Conservation (phyloP, 2,797 vertebrate species). For the Pseudopleuronectes americanus region DNA sequence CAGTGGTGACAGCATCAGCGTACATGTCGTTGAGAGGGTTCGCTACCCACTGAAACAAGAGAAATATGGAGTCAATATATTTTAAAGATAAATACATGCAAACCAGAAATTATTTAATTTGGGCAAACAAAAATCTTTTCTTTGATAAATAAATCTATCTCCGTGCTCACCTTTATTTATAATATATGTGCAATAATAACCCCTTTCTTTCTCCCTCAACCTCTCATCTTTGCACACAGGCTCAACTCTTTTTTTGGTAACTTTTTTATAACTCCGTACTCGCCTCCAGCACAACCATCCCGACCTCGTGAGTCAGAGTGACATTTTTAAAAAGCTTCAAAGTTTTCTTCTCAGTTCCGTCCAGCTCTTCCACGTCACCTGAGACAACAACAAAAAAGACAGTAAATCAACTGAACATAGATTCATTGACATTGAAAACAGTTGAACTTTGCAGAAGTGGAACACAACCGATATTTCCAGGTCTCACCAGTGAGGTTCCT, state of each 20-base stretch:
- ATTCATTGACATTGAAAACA: neutral
- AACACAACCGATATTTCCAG: too few species aligned
- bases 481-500: constrained; percentile 90
- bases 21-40: constrained; percentile 96
- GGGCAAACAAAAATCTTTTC: too few species aligned
- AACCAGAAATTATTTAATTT: too few species aligned
- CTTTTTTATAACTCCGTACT: constrained; percentile 2
- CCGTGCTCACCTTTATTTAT: too few species aligned
- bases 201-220: too few species aligned
- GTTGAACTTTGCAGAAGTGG: too few species aligned
- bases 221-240: too few species aligned
- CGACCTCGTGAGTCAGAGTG: constrained; percentile 87
- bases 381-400: constrained; percentile 23
- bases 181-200: too few species aligned
- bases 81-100: too few species aligned
- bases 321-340: constrained; percentile 90
- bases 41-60: constrained; percentile 87
- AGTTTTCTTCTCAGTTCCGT: constrained; percentile 89
- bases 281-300: constrained; percentile 92
- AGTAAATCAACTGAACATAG: neutral
- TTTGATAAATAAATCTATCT: too few species aligned
- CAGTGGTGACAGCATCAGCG: constrained; percentile 91
- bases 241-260: too few species aligned
- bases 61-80: neutral
- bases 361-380: constrained; percentile 93